Evolutionary conservation across 2,888 invertebrate species (phyloP).

Genomic region (Siphonodentalium dalli): DNA sequence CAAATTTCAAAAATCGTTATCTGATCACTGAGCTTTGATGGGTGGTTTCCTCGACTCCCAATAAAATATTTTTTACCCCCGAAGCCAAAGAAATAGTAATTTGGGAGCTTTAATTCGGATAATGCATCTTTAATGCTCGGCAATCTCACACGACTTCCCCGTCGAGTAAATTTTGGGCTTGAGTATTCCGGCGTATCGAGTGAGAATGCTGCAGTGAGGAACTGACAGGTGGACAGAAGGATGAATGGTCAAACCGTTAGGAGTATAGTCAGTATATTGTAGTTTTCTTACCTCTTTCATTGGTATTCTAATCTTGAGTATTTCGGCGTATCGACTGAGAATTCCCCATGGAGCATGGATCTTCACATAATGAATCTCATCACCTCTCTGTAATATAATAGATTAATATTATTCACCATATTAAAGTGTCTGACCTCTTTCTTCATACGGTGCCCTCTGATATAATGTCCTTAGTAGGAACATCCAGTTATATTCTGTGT

Average conservation of each 20-base stretch:
- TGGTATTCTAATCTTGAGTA: conserved; percentile 89
- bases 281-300: conserved; percentile 86
- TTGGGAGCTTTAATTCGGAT: no score
- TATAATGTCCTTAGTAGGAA: no score
- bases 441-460: not conserved
- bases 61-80: no score
- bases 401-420: not conserved
- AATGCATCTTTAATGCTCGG: no score
- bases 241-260: not conserved
- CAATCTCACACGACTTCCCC: no score
- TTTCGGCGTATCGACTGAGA: conserved; percentile 85
- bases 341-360: conserved; percentile 86
- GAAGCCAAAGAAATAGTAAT: no score
- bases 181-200: not conserved
- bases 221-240: not conserved
- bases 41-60: no score
- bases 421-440: not conserved
- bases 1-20: no score
- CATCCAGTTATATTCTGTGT: no score
- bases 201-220: not conserved
- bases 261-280: no score
- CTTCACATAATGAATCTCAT: conserved; percentile 83
- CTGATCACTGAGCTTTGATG: no score
- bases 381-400: conserved; percentile 64
- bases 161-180: not conserved